Evolutionary conservation across 1,140 invertebrate genomes (phyloP), one percentile per base, ranked within the genome.

Genomic region (Ephestia elutella): DNA sequence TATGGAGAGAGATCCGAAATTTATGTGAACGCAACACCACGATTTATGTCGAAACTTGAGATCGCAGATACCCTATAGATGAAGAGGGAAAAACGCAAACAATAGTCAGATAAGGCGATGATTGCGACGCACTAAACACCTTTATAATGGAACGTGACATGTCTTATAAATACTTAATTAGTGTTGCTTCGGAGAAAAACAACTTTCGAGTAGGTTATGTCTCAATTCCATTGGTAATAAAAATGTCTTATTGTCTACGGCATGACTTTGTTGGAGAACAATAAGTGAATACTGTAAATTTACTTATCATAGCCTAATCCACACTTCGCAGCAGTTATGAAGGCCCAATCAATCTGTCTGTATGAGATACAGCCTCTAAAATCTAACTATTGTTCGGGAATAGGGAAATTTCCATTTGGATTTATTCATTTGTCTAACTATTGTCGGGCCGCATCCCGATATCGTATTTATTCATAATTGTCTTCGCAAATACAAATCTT

Each of bases 351-450:
- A 88, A 88, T 88, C 85, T 86, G 83, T 82, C 83, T 84, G 75
- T 81, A 66, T 65, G 85, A 88, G 85, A 88, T 88, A 88, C 82
- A 84, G 79, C 86, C 75, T 84, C 85, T 80, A 86, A 87, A 87
- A 83, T 87, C 82, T 85, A 87, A 87, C 84, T 86, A 88, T 88
- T 88, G 86, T 88, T 86, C 82, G 73, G 73, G 72, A 82, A 82
- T 83, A 84, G 78, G 71, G 82, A 86, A 84, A 86, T 86, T 87
- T 86, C 86, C 81, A 86, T 86, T 88, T 76, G 81, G 77, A 88
- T 86, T 88, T 88, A 86, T 88, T 86, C 86, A 88, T 88, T 88
- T 88, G 85, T 87, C 78, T 86, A 87, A 86, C 85, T 81, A 85
- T 87, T 87, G 82, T 87, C 79, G 78, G 79, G 8, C 58, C 70